phyloP scores from a whole-genome alignment of 2,888 invertebrate genomes.

The Cecidostiba fungosa region DNA sequence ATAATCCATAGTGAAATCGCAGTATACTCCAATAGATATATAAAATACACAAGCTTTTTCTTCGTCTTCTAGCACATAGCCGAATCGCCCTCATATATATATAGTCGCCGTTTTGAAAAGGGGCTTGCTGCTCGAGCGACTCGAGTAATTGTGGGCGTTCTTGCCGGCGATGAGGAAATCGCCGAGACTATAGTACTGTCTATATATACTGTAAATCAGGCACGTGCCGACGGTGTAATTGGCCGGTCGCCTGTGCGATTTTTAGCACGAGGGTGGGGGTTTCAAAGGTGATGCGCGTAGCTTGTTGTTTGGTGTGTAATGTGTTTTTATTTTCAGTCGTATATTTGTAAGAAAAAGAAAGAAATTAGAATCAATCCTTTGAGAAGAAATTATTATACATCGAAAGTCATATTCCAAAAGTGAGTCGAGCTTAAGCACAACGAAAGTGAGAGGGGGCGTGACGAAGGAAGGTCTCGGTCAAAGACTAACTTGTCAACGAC shows the following conservation, averaged over 20 bases:
- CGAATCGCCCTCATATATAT: neutral
- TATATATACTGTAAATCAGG: slow-evolving; percentile 14
- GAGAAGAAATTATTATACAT: neutral
- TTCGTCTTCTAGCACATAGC: neutral
- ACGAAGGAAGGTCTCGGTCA: slow-evolving; percentile 41
- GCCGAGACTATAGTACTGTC: neutral
- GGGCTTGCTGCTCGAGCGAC: slow-evolving; percentile 54
- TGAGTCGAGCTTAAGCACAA: neutral
- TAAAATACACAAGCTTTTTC: too few species aligned
- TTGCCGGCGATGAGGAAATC: neutral
- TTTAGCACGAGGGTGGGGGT: slow-evolving; percentile 11
- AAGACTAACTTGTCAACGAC: slow-evolving; percentile 56
- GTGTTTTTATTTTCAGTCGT: too few species aligned
- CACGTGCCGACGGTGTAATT: slow-evolving; percentile 53
- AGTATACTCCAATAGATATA: neutral
- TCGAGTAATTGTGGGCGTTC: slow-evolving; percentile 61
- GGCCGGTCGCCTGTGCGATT: slow-evolving; percentile 32
- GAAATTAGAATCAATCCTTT: neutral
- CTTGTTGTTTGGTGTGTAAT: too few species aligned
- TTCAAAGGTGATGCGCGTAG: too few species aligned
- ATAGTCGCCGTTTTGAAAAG: neutral
- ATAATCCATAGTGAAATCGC: too few species aligned
- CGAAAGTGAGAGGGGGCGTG: neutral
- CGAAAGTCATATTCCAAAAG: neutral
- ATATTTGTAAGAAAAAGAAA: neutral